Conservation (phyloP, 2,888 invertebrate species). For the Drosophila tripunctata region DNA sequence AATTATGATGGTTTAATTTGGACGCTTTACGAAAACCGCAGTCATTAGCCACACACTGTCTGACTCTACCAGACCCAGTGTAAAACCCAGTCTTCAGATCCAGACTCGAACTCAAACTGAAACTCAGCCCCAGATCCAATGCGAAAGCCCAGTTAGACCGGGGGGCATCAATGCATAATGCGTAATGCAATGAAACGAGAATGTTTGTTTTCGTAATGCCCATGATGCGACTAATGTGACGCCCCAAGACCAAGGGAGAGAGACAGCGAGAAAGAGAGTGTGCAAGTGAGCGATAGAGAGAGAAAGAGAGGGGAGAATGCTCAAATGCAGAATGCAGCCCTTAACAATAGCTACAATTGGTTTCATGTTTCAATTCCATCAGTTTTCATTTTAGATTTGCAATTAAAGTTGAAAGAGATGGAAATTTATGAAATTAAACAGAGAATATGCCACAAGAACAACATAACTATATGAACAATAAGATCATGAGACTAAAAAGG, state of each 20-base stretch:
- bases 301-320: background rate
- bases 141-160: slow-evolving; percentile 20
- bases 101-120: background rate
- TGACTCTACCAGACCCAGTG: background rate
- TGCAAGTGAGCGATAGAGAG: background rate
- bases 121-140: background rate
- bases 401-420: background rate
- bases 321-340: slow-evolving; percentile 35
- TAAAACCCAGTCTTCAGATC: background rate
- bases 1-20: slow-evolving; percentile 78
- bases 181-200: slow-evolving; percentile 61
- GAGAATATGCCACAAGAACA: background rate
- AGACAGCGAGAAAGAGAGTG: background rate
- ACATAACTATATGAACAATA: no score
- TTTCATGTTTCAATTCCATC: slow-evolving; percentile 4
- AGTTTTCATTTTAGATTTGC: no score
- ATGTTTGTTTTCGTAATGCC: slow-evolving; percentile 64
- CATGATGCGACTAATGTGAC: slow-evolving; percentile 50
- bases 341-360: slow-evolving; percentile 18
- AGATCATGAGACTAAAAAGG: no score
- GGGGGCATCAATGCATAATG: slow-evolving; percentile 66
- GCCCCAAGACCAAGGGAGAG: slow-evolving; percentile 10
- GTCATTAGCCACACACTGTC: slow-evolving; percentile 62
- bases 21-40: slow-evolving; percentile 59
- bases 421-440: background rate